Conservation (phyloP, 1,140 invertebrate genomes). For the Mylabris phalerata region DNA sequence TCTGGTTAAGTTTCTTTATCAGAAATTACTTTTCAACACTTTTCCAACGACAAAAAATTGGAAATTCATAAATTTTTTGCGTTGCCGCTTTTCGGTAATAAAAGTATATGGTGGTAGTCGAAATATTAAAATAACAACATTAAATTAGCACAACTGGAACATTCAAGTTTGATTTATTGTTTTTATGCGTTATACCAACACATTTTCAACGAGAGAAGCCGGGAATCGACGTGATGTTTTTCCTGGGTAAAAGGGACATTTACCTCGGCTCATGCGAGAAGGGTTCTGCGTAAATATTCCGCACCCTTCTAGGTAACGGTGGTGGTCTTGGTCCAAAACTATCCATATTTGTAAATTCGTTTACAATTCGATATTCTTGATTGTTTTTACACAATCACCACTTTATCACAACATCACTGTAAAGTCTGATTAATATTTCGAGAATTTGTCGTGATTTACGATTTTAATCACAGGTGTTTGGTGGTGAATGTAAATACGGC, state of each 20-base stretch:
- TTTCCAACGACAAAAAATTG: too few species aligned
- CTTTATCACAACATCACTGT: constrained; percentile 10
- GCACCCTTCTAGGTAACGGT: constrained; percentile 46
- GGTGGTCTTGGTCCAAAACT: constrained; percentile 48
- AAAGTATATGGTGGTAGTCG: not conserved
- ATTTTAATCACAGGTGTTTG: constrained; percentile 2
- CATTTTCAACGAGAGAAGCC: too few species aligned
- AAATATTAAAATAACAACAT: not conserved
- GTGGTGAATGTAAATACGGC: constrained; percentile 23
- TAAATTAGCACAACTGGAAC: not conserved
- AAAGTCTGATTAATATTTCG: not conserved
- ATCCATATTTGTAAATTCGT: constrained; percentile 41
- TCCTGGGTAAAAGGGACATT: not conserved
- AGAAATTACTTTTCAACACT: not conserved
- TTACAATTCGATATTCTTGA: not conserved
- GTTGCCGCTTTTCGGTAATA: not conserved
- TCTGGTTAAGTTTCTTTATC: not conserved
- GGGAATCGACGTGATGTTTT: not conserved
- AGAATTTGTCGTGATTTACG: not conserved
- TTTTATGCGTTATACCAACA: not conserved
- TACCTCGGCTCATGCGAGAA: constrained; percentile 49
- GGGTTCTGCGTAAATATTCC: constrained; percentile 51
- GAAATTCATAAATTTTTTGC: not conserved
- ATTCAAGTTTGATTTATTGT: not conserved
- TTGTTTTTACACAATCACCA: constrained; percentile 1